These are phyloP conservation scores for Camponotus fellah DNA, from an alignment of 2,888 invertebrate species.

Conservation along the genomic window DNA sequence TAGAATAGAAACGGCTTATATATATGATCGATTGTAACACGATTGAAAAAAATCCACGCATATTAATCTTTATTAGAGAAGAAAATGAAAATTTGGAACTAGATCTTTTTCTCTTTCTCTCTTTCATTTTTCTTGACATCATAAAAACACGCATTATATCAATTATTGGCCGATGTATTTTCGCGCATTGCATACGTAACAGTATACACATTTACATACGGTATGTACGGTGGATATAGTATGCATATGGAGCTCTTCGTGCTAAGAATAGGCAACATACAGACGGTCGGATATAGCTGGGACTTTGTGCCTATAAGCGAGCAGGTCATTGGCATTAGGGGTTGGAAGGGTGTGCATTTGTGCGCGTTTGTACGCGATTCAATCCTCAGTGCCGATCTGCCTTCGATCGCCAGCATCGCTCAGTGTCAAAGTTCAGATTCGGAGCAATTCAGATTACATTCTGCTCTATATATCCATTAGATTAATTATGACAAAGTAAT, in stretches of 20 bases:
- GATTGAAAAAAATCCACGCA: neutral
- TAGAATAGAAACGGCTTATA: neutral
- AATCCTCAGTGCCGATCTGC: conserved; percentile 62
- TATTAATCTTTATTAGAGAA: neutral
- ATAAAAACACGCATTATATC: conserved; percentile 53
- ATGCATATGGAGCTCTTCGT: conserved; percentile 76
- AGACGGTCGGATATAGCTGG: conserved; percentile 83
- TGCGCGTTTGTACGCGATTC: conserved; percentile 70
- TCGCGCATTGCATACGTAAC: conserved; percentile 57
- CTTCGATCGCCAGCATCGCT: conserved; percentile 62
- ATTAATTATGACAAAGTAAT: conserved; percentile 15
- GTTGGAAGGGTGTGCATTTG: conserved; percentile 80
- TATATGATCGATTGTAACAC: neutral
- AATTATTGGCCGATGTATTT: conserved; percentile 70
- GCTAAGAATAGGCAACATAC: conserved; percentile 84
- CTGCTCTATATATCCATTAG: neutral
- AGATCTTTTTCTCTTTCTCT: too few species aligned
- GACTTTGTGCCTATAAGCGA: conserved; percentile 84
- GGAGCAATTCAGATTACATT: conserved; percentile 24
- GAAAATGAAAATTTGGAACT: neutral
- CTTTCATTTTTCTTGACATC: neutral
- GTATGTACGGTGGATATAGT: conserved; percentile 63
- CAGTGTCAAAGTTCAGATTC: conserved; percentile 50
- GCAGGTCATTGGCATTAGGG: conserved; percentile 85
- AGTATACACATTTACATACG: conserved; percentile 61